Conservation (phyloP, 2,113 vertebrate species). For the Panurus biarmicus region DNA sequence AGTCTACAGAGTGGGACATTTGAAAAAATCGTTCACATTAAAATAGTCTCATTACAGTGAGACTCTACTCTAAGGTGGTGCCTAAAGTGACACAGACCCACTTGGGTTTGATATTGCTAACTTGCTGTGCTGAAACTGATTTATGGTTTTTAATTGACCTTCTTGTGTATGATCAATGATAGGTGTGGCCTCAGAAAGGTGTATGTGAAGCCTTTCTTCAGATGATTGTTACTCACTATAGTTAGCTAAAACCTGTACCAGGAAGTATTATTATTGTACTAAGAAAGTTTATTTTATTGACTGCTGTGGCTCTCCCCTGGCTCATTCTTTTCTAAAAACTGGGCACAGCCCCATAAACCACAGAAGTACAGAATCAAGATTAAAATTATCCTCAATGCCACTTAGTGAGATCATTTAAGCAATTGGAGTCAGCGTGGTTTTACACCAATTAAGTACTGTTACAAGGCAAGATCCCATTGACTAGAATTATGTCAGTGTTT, state of each 20-base stretch:
- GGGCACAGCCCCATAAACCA: background rate
- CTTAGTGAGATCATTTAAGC: background rate
- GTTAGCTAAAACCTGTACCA: background rate
- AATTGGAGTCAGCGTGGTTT: background rate
- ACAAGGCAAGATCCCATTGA: background rate
- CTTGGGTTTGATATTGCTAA: background rate
- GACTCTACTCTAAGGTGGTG: background rate
- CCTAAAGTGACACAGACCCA: background rate
- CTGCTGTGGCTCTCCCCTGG: background rate
- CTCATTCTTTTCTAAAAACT: background rate
- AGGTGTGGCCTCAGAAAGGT: background rate
- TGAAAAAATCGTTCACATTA: background rate
- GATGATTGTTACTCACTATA: background rate
- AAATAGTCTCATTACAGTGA: background rate
- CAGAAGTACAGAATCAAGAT: background rate
- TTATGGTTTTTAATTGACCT: background rate
- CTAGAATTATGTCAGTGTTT: conserved; percentile 8
- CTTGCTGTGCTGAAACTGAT: background rate
- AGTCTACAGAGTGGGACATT: background rate
- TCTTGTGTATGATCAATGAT: background rate
- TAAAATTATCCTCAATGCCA: background rate
- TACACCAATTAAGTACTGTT: background rate
- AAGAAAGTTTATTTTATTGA: background rate
- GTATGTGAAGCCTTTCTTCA: background rate
- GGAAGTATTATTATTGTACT: background rate